Evolutionary conservation across 2,797 vertebrate genomes (phyloP).

Genomic region (Paguma larvata): DNA sequence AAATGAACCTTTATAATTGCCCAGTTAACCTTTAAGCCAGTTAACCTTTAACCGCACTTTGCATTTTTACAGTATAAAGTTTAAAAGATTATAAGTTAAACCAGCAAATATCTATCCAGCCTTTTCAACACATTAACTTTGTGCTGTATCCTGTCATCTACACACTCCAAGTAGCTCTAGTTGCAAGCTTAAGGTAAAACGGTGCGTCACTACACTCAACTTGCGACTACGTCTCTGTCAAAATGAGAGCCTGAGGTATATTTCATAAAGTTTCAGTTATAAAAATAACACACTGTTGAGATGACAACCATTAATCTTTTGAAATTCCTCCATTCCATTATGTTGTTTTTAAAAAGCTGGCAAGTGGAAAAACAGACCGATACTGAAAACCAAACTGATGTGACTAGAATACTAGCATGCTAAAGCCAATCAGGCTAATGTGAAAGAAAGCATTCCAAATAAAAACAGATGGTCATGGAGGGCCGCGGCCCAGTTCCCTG

Average conservation of each 20-base stretch:
- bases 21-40: conserved; percentile 6
- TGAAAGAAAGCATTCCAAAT: background rate
- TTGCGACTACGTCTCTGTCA: conserved; percentile 10
- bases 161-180: background rate
- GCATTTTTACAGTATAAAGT: background rate
- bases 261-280: background rate
- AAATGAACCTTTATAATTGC: background rate
- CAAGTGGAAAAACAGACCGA: conserved; percentile 3
- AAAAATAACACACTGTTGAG: conserved; percentile 5
- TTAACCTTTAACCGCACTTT: background rate
- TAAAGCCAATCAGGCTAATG: background rate
- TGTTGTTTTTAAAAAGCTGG: background rate
- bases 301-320: background rate
- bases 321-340: background rate
- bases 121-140: conserved; percentile 6
- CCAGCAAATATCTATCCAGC: background rate
- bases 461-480: background rate
- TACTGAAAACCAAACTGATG: background rate
- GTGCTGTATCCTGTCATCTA: background rate
- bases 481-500: background rate
- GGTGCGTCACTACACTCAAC: background rate
- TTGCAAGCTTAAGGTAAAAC: background rate
- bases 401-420: background rate
- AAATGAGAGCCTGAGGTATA: background rate
- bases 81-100: conserved; percentile 47